Percentiles rank a stretch among this genome's conserved stretches.
These are phyloP conservation scores for Eurystomus gularis DNA, from an alignment of 2,113 vertebrate species.

Conservation along the genomic window DNA sequence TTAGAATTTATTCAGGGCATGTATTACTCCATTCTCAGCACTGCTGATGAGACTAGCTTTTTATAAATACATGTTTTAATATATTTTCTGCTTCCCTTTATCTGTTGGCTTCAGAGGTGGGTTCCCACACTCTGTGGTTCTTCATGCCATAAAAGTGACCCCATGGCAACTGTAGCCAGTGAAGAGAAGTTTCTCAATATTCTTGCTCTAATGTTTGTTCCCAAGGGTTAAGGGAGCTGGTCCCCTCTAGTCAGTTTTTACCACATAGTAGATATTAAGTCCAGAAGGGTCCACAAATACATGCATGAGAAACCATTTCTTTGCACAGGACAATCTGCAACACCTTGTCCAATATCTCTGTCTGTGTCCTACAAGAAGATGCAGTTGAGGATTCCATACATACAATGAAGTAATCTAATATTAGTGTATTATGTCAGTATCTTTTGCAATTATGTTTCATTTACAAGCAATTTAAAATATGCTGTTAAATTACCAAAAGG, in stretches of 20 bases:
- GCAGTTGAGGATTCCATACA: neutral
- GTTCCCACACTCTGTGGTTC: neutral
- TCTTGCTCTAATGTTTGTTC: neutral
- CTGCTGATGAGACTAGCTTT: neutral
- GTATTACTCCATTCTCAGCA: neutral
- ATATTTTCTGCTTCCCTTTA: neutral
- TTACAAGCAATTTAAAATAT: neutral
- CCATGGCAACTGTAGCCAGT: neutral
- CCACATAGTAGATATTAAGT: neutral
- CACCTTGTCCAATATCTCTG: neutral
- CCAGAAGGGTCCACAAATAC: neutral
- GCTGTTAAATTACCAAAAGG: fast-evolving
- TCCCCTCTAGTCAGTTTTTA: neutral
- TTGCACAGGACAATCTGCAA: neutral
- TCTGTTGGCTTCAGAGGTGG: neutral
- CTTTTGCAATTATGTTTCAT: neutral
- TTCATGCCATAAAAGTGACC: neutral
- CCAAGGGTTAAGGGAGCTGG: neutral
- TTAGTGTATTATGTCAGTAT: neutral
- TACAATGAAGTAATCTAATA: neutral
- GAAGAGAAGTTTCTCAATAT: neutral
- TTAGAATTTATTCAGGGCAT: neutral
- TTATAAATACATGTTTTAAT: neutral
- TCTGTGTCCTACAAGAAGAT: neutral
- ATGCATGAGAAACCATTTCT: neutral